Conservation (phyloP, 2,797 vertebrate species). For the Lutjanus campechanus region DNA sequence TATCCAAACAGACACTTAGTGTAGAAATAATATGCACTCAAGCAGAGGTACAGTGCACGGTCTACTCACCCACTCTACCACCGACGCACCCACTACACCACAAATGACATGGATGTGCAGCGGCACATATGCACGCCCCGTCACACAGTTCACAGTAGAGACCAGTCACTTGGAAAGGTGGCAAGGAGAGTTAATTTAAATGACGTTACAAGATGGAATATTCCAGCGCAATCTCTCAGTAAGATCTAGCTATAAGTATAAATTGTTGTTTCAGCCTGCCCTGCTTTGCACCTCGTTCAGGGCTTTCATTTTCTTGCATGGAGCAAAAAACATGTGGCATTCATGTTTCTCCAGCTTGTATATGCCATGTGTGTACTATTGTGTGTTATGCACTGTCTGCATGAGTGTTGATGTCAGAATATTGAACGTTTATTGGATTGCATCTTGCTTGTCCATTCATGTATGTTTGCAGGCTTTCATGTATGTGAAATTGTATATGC, state of each 20-base stretch:
- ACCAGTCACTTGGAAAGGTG: conserved; percentile 58
- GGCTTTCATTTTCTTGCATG: conserved; percentile 38
- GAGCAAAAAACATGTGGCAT: conserved; percentile 17
- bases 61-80: conserved; percentile 40
- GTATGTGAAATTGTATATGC: conserved; percentile 10
- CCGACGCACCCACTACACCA: conserved; percentile 34
- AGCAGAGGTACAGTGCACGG: conserved; percentile 31
- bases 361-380: neutral
- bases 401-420: neutral
- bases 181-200: conserved; percentile 49
- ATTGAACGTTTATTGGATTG: conserved; percentile 31
- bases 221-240: conserved; percentile 38
- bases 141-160: conserved; percentile 23
- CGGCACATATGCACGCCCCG: conserved; percentile 10
- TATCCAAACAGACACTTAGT: conserved; percentile 64
- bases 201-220: conserved; percentile 55
- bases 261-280: conserved; percentile 43
- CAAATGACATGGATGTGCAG: conserved; percentile 42
- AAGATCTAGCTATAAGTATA: conserved; percentile 36
- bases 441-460: conserved; percentile 44
- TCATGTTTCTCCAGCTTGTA: neutral
- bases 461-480: conserved; percentile 14
- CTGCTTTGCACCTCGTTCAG: conserved; percentile 16
- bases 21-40: conserved; percentile 61
- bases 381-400: neutral